A percentile compares a stretch with the other conserved stretches of the same genome.
Conservation (phyloP, 2,888 invertebrate species). For the Pemphredon lugubris region DNA sequence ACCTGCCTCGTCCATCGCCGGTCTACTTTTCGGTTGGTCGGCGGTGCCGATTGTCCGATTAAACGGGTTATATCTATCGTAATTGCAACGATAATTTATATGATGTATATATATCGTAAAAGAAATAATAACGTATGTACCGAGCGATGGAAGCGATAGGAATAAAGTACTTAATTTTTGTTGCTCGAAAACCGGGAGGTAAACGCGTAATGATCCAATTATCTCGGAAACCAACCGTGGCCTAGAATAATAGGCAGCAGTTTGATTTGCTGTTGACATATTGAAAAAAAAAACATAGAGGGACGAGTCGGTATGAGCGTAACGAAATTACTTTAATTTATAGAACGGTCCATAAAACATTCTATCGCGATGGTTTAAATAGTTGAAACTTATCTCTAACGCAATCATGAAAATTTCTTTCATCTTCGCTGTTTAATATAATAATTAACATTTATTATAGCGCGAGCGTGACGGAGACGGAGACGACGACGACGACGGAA, state of each 20-base stretch:
- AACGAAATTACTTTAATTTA: no score
- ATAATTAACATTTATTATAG: no score
- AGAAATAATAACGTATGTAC: constrained; percentile 20
- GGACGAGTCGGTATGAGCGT: no score
- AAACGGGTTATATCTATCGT: not conserved
- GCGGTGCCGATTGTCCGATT: constrained; percentile 34
- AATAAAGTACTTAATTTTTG: constrained; percentile 38
- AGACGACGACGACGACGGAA: no score
- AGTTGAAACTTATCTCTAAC: no score
- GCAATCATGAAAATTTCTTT: no score
- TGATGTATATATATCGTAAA: constrained; percentile 16
- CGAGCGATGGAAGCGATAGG: constrained; percentile 26
- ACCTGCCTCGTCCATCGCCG: constrained; percentile 27
- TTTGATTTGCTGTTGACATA: no score
- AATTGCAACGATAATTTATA: constrained; percentile 26
- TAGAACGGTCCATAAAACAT: no score
- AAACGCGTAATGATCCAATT: constrained; percentile 41
- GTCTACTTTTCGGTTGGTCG: constrained; percentile 37
- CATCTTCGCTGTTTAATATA: no score
- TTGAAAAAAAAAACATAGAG: no score
- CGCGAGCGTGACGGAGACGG: no score
- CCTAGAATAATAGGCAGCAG: not conserved
- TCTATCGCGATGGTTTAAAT: no score
- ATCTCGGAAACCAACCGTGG: constrained; percentile 12
- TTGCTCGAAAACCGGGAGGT: constrained; percentile 2